Base-by-base conservation (phyloP, 1,140 invertebrate genomes). In the Forficula auricularia region DNA sequence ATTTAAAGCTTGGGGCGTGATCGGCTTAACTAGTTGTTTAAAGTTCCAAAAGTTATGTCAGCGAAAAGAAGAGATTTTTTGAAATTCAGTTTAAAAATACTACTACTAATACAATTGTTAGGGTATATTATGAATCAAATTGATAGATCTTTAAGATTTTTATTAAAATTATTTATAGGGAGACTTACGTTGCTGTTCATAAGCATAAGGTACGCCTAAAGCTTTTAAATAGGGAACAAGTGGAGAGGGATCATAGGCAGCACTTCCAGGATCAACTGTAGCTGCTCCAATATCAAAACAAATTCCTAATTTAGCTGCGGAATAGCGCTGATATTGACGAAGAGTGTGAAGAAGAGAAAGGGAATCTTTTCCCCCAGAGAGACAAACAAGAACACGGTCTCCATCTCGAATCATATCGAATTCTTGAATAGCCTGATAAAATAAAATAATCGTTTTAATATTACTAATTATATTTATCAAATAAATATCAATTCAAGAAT, bases 341-440 rank as follows among this genome's bases (percentile, higher is more conserved):
- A 92, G 63, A 1, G 80, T 78, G 56, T 92, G 87, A 1, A 92
- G 62, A 0, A 92, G 60, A 1, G 77, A 75, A 1, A 91, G 59
- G 0, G 86, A 90, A 54, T 84, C 80, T 44, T 78, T 79, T 0
- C 81, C 80, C 0, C 77, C 82, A 0, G 81, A 80, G n/a, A 91
- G 61, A 59, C 88, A 90, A 1, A 91, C 71, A 49, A 92, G 60
- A 9, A 91, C 71, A 40, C 73, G 70, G 53, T 94, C 88, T 2
- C 79, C 82, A 54, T 84, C 70, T 45, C 73, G 66, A 13, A 94
- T 76, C 87, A 92, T 92, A 14, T 76, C 70, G 58, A 79, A 87
- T 52, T 87, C 80, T 44, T 79, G 72, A 13, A 91, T 66, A 1
- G 83, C 84, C 72, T 81, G 57, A 3, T 61, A 57, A 36, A 45